Conservation (phyloP, 1,140 invertebrate species). For the Papilio aristodemus region DNA sequence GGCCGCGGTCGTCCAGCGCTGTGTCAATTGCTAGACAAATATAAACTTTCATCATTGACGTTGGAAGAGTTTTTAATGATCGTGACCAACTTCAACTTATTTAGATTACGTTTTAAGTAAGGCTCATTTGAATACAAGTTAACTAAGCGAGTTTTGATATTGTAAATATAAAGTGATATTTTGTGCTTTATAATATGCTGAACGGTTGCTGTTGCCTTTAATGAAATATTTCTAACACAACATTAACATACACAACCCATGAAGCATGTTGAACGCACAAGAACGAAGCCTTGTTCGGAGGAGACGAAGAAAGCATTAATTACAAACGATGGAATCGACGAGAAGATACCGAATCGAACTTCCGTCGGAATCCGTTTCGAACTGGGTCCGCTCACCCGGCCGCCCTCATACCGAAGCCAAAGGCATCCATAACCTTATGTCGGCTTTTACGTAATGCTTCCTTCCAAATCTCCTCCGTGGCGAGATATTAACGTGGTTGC, state of each 20-base stretch:
- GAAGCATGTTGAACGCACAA: slow-evolving; percentile 48
- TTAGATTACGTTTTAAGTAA: not conserved
- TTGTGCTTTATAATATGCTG: slow-evolving; percentile 3
- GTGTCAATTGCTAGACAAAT: not conserved
- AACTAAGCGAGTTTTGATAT: not conserved
- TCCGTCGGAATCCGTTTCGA: slow-evolving; percentile 13
- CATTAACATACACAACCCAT: slow-evolving; percentile 14
- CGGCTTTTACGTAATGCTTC: slow-evolving; percentile 48
- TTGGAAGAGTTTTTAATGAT: not conserved
- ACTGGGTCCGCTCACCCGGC: slow-evolving; percentile 44
- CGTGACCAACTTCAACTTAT: too few relatives aligned
- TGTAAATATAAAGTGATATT: slow-evolving; percentile 11
- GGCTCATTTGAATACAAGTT: not conserved
- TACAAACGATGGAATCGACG: slow-evolving; percentile 43
- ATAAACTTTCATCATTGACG: not conserved
- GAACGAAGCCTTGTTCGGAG: slow-evolving; percentile 53
- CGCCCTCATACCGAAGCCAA: slow-evolving; percentile 73
- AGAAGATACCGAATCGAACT: not conserved
- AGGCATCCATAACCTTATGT: slow-evolving; percentile 72
- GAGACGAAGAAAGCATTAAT: slow-evolving; percentile 57
- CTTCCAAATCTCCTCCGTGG: slow-evolving; percentile 50
- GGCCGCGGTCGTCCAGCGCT: not conserved
- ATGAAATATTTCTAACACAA: slow-evolving; percentile 3
- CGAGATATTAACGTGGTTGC: slow-evolving; percentile 81
- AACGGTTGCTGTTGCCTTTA: not conserved